phyloP scores from a whole-genome alignment of 2,888 invertebrate genomes.

The Nineta flava region DNA sequence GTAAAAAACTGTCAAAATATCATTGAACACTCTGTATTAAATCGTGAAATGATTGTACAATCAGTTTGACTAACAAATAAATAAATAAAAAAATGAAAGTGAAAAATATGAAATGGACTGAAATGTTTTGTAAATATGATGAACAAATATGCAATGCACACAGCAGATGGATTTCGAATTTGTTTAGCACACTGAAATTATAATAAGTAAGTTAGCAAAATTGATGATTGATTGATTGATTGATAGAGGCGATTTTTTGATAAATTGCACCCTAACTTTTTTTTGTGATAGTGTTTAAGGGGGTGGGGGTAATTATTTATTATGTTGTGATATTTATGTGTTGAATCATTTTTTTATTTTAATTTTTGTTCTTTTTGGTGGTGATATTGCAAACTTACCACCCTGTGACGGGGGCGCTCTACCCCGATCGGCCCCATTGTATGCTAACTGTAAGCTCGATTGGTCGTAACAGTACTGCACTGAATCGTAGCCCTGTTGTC shows the following conservation, averaged over 20 bases:
- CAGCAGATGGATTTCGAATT: background rate
- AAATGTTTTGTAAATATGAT: background rate
- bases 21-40: no score
- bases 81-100: background rate
- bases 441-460: slow-evolving; percentile 30
- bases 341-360: background rate
- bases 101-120: background rate
- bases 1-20: no score
- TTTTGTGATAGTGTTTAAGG: background rate
- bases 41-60: no score
- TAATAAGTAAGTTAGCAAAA: background rate
- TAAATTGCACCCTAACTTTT: no score
- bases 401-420: slow-evolving; percentile 24
- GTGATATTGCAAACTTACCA: slow-evolving; percentile 26
- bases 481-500: slow-evolving; percentile 15
- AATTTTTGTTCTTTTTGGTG: slow-evolving; percentile 9
- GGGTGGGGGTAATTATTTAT: background rate
- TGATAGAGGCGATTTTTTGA: background rate
- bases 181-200: background rate
- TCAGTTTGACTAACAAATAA: background rate
- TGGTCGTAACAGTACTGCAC: slow-evolving; percentile 41
- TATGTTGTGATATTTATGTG: background rate
- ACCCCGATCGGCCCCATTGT: slow-evolving; percentile 28
- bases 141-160: background rate
- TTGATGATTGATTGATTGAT: background rate